phyloP scores from a whole-genome alignment of 2,888 invertebrate species.

The Andrena praecox region DNA sequence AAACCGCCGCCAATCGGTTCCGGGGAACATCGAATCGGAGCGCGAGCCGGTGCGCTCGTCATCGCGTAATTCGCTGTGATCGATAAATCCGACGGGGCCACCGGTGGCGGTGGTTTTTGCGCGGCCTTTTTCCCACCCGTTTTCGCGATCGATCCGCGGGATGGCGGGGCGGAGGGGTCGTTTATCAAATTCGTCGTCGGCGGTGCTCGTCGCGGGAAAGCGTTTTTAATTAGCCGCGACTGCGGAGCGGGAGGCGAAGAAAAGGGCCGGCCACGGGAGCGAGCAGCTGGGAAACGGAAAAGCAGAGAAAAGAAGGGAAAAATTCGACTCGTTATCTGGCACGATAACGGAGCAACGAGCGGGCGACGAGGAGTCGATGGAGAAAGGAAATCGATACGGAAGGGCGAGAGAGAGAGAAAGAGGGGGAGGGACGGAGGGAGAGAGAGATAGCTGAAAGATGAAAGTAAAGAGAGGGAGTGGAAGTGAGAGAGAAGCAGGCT shows the following conservation, averaged over 20 bases:
- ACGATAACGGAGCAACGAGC: constrained; percentile 49
- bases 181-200: constrained; percentile 47
- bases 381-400: constrained; percentile 57
- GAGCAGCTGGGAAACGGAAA: constrained; percentile 10
- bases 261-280: not conserved
- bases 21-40: constrained; percentile 21
- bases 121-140: not conserved
- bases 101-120: not conserved
- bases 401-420: constrained; percentile 20
- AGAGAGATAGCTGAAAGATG: constrained; percentile 38
- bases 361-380: constrained; percentile 26
- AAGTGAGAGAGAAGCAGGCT: constrained; percentile 47
- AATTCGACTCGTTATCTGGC: constrained; percentile 74
- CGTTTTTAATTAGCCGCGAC: constrained; percentile 56
- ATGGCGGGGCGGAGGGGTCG: constrained; percentile 13
- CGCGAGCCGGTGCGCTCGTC: not conserved
- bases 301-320: constrained; percentile 40
- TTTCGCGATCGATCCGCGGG: constrained; percentile 11
- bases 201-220: constrained; percentile 39
- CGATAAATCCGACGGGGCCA: constrained; percentile 18
- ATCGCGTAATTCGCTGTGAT: constrained; percentile 27
- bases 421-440: not conserved
- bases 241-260: not conserved
- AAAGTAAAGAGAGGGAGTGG: constrained; percentile 44
- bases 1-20: constrained; percentile 32